Conservation (phyloP, 92 coral and sea anemone genomes). For the Desmophyllum pertusum region DNA sequence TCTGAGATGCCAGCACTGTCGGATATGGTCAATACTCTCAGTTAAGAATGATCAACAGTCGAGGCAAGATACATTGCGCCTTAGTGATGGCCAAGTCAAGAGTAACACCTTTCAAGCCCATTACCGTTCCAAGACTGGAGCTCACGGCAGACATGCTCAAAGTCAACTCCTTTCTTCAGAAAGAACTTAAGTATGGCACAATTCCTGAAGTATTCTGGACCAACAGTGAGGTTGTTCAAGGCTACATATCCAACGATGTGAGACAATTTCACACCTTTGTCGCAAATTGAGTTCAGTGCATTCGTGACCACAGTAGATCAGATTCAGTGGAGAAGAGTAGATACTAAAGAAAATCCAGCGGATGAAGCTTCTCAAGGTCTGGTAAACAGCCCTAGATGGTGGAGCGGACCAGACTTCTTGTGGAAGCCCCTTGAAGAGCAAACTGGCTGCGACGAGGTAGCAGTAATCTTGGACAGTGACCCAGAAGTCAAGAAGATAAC, state of each 20-base stretch:
- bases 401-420: slow-evolving; percentile 20
- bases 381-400: slow-evolving; percentile 10
- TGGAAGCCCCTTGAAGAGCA: slow-evolving; percentile 6
- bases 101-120: background rate
- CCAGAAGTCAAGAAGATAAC: background rate
- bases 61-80: background rate
- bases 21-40: background rate
- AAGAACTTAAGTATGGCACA: background rate
- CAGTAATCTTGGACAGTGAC: no score
- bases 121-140: slow-evolving; percentile 8
- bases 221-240: slow-evolving; percentile 4
- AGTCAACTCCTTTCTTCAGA: background rate
- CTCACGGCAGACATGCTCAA: background rate
- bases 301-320: background rate
- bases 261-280: slow-evolving; percentile 11
- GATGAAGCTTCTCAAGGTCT: slow-evolving; percentile 2
- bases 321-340: slow-evolving; percentile 2
- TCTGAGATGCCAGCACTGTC: background rate
- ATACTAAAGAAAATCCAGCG: background rate
- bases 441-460: background rate
- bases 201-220: slow-evolving; percentile 13
- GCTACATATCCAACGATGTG: background rate
- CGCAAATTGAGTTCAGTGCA: background rate
- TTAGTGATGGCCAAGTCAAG: background rate
- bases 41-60: background rate